A percentile compares a stretch with the other conserved stretches of the same genome.
Conservation (phyloP, 2,888 invertebrate genomes). For the Maniola hyperantus region DNA sequence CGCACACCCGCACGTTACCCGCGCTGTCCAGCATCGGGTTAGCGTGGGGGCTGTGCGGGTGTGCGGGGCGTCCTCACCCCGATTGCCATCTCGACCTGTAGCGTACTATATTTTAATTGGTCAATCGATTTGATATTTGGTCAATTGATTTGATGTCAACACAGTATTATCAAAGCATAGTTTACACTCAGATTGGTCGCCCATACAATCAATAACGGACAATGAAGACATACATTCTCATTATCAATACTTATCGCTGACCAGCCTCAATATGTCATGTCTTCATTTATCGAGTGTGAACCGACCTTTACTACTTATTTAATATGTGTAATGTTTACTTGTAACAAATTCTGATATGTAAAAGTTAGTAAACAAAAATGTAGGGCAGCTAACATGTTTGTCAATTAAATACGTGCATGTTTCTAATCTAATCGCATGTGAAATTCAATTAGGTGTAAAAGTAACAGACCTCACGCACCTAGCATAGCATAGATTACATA, state of each 20-base stretch:
- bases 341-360: conserved; percentile 6
- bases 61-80: no score
- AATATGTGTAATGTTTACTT: conserved; percentile 2
- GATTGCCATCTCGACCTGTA: no score
- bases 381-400: not conserved
- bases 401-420: not conserved
- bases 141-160: conserved; percentile 13
- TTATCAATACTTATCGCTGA: conserved; percentile 61
- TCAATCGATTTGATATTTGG: conserved; percentile 6
- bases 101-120: not conserved
- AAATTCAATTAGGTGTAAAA: conserved; percentile 3
- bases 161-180: conserved; percentile 6
- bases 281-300: conserved; percentile 65
- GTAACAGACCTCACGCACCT: not conserved
- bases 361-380: conserved; percentile 15
- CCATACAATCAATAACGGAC: conserved; percentile 49
- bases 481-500: not conserved
- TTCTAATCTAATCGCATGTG: conserved; percentile 8
- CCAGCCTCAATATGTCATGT: conserved; percentile 72
- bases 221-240: conserved; percentile 64
- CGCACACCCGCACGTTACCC: no score
- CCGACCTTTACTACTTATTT: conserved; percentile 49
- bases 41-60: no score
- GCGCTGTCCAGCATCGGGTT: no score
- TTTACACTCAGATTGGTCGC: conserved; percentile 33